phyloP scores from a whole-genome alignment of 2,797 vertebrate genomes.

The Crax fasciolata region DNA sequence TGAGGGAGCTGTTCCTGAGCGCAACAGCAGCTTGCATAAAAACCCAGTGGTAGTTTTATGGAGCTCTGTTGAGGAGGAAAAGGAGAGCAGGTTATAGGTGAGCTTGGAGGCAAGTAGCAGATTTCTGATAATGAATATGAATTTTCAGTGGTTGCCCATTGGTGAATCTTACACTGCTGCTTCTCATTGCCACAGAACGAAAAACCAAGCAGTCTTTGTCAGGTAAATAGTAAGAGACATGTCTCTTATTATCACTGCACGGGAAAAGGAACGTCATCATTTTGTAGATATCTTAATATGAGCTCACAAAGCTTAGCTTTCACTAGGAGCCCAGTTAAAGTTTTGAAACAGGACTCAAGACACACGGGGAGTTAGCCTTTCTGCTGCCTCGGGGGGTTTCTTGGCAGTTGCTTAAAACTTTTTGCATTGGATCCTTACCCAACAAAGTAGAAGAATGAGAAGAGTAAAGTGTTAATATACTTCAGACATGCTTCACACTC shows the following conservation, averaged over 20 bases:
- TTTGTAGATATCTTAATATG: neutral
- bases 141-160: neutral
- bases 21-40: neutral
- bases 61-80: neutral
- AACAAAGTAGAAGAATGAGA: neutral
- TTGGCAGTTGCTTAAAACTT: neutral
- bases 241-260: neutral
- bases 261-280: neutral
- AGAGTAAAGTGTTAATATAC: neutral
- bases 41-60: neutral
- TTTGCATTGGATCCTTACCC: neutral
- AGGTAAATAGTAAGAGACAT: neutral
- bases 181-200: neutral
- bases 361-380: neutral
- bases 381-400: rapidly evolving
- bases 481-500: neutral
- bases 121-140: neutral
- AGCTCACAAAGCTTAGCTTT: neutral
- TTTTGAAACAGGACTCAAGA: neutral
- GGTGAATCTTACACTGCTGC: neutral
- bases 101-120: neutral
- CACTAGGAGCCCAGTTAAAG: neutral
- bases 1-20: neutral
- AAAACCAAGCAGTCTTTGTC: neutral
- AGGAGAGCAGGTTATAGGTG: neutral